These are phyloP conservation scores for Lepidocyrtinus sp. DNA, from an alignment of 2,888 invertebrate species.

Conservation along the genomic window DNA sequence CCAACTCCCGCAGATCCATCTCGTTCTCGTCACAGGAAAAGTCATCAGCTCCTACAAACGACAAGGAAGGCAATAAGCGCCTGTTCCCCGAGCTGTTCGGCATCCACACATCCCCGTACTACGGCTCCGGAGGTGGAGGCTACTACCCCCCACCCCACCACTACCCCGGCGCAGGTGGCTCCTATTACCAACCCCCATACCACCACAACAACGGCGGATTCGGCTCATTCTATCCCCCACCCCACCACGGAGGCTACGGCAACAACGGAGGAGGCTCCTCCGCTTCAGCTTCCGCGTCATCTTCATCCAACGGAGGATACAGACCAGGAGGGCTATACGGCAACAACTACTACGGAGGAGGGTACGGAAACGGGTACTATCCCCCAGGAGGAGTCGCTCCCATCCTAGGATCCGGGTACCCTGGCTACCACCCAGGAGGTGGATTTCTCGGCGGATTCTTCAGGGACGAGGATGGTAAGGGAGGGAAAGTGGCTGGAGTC, in stretches of 20 bases:
- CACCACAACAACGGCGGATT: neutral
- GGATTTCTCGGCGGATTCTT: constrained; percentile 21
- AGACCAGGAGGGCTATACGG: constrained; percentile 18
- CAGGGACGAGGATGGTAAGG: neutral
- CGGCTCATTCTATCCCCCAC: neutral
- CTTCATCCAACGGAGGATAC: neutral
- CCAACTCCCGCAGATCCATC: too few species aligned
- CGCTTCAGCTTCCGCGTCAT: neutral
- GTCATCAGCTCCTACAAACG: neutral
- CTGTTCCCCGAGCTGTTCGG: neutral
- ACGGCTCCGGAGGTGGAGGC: neutral
- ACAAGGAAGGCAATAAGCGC: neutral
- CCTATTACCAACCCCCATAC: too few species aligned
- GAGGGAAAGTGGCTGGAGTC: constrained; percentile 11
- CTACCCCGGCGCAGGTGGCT: neutral
- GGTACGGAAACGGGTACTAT: constrained; percentile 19
- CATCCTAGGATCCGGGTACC: neutral
- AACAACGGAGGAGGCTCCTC: constrained; percentile 7
- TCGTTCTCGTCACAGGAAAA: too few species aligned
- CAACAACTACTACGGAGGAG: constrained; percentile 32
- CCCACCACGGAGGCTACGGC: neutral
- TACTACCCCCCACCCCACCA: neutral
- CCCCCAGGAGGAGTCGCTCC: constrained; percentile 29
- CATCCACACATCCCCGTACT: too few species aligned
- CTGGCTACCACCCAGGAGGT: too few species aligned